These are phyloP conservation scores for Bufo gargarizans DNA, from an alignment of 2,113 vertebrate species.

Conservation along the genomic window DNA sequence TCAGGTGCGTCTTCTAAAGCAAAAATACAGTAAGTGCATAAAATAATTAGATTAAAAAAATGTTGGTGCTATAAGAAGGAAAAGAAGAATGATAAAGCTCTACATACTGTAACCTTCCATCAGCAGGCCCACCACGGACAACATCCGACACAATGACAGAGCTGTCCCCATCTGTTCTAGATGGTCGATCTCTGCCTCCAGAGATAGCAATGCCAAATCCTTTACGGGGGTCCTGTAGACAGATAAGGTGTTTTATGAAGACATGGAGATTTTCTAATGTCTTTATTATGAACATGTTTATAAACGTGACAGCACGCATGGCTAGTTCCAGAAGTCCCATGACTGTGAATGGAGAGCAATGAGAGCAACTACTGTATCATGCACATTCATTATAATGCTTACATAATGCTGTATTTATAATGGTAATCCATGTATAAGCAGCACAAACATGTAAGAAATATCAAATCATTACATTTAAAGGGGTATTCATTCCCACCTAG, in stretches of 20 bases:
- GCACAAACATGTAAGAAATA: too few relatives aligned
- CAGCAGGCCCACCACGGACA: conserved; percentile 83
- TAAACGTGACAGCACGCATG: too few relatives aligned
- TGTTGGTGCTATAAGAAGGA: background rate
- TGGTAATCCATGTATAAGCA: too few relatives aligned
- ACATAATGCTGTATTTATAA: background rate
- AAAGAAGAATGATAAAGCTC: background rate
- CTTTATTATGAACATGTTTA: background rate
- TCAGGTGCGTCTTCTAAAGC: too few relatives aligned
- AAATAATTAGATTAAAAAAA: background rate
- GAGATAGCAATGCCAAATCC: conserved; percentile 94
- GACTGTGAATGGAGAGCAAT: too few relatives aligned
- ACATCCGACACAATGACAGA: conserved; percentile 88
- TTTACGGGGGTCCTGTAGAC: conserved; percentile 79
- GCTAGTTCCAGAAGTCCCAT: too few relatives aligned
- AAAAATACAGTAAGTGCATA: background rate
- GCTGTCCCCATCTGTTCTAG: conserved; percentile 69
- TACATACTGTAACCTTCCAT: conserved; percentile 90
- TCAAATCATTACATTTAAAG: too few relatives aligned
- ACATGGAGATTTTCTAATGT: background rate
- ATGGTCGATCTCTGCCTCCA: conserved; percentile 82
- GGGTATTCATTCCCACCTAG: too few relatives aligned
- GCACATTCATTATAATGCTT: too few relatives aligned
- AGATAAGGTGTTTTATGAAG: background rate
- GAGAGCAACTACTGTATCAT: too few relatives aligned